These are phyloP conservation scores for Callocephalon fimbriatum DNA, from an alignment of 2,113 vertebrate species.

Conservation along the genomic window DNA sequence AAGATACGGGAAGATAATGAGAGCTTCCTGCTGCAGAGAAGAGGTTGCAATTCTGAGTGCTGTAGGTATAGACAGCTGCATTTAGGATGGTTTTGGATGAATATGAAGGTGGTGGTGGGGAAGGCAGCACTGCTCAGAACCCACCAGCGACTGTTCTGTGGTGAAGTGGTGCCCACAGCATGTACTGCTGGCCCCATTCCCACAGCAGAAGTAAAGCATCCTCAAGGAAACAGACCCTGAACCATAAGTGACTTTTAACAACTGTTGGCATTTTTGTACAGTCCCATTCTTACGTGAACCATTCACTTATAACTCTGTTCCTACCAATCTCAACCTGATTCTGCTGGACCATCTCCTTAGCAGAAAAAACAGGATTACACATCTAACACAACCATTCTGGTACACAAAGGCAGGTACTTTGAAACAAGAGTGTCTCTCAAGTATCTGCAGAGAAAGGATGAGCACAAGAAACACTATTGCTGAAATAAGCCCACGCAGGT, in stretches of 20 bases:
- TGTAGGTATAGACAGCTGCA: fast-evolving
- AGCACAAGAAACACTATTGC: not conserved
- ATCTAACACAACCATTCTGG: not conserved
- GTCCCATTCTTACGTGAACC: not conserved
- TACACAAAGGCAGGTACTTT: not conserved
- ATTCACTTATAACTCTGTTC: not conserved
- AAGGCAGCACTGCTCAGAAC: not conserved
- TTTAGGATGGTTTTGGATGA: not conserved
- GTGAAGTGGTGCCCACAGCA: not conserved
- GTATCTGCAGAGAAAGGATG: not conserved
- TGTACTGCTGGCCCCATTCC: not conserved
- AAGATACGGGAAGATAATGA: not conserved
- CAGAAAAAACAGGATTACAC: not conserved
- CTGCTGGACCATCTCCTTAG: not conserved
- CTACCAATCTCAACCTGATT: not conserved
- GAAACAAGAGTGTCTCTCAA: not conserved
- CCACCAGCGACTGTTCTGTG: not conserved
- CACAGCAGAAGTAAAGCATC: not conserved
- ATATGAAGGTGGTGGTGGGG: too few species aligned
- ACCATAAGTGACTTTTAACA: not conserved
- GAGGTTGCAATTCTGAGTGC: not conserved
- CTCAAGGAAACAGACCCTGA: not conserved
- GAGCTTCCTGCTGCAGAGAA: not conserved
- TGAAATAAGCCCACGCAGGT: not conserved
- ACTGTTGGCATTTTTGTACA: not conserved